Evolutionary conservation across 2,888 invertebrate genomes (phyloP), one percentile per base, ranked within the genome.

Genomic region (Hetaerina titia): DNA sequence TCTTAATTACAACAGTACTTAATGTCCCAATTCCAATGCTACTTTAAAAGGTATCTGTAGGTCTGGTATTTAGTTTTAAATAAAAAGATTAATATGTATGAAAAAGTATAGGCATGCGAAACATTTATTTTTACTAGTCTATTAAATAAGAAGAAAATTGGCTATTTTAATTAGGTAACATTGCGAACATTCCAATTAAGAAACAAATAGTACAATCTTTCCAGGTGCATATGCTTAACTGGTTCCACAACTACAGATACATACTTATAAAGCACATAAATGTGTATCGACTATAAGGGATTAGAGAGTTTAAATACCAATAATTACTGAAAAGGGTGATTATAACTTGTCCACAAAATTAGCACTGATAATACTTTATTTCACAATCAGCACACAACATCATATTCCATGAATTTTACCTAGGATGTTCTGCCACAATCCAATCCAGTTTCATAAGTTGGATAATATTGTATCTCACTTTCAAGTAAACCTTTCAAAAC

Each of bases 301-400:
- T 15, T 31, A n/a, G 69, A 31, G 25, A 13, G 13, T 11, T 25
- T 81, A 11, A 31, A 13, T 81, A 31, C 69, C 5, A 31, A 81
- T 25, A 31, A 81, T 81, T 13, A 13, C 31, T 22, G 11, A 81
- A 81, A 4, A 31, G 81, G 31, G 22, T 69, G 69, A 22, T 69
- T 69, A 69, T 69, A 69, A 69, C n/a, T 69, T 45, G 45, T 45
- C 25, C 81, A 81, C 81, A 81, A 81, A 5, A 81, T 31, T 31
- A 31, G 81, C 81, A 81, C 81, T 81, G 81, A 31, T 81, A 81
- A 81, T 81, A 81, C 81, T 81, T 81, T 81, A 81, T 81, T 81
- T 81, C 81, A 81, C 81, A 81, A 22, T 81, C 81, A 81, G 81
- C 81, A 81, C 81, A 81, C 31, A 81, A 81, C 25, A 81, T 31